A percentile compares a stretch with the other conserved stretches of the same genome.
These are phyloP conservation scores for Metalampra italica DNA, from an alignment of 2,888 invertebrate species.

Conservation along the genomic window DNA sequence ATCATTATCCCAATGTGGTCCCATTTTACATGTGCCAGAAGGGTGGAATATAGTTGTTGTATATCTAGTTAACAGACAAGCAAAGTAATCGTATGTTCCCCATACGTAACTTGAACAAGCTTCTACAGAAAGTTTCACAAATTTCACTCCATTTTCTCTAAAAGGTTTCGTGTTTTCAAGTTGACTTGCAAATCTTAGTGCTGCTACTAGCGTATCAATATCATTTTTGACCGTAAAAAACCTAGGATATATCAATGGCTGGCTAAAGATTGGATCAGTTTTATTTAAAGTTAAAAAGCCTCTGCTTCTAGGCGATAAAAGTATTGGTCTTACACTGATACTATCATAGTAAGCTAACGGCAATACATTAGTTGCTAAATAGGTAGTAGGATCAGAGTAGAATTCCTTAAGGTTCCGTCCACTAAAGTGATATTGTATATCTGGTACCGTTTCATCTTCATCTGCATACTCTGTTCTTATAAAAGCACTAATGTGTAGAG, in stretches of 20 bases:
- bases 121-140: conserved; percentile 75
- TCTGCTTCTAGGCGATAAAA: conserved; percentile 79
- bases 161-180: conserved; percentile 78
- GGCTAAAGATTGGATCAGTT: conserved; percentile 82
- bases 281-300: conserved; percentile 80
- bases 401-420: conserved; percentile 75
- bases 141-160: conserved; percentile 67
- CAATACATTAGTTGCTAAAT: conserved; percentile 53
- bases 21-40: conserved; percentile 62
- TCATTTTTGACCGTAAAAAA: conserved; percentile 81
- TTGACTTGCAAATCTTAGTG: conserved; percentile 75
- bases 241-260: conserved; percentile 84
- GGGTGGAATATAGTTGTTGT: conserved; percentile 75
- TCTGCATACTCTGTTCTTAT: conserved; percentile 75
- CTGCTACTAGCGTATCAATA: conserved; percentile 77
- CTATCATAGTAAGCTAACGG: conserved; percentile 81
- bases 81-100: conserved; percentile 81
- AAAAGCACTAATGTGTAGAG: conserved; percentile 78
- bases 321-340: conserved; percentile 79
- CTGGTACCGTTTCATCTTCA: conserved; percentile 72
- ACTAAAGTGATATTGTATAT: conserved; percentile 82
- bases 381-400: conserved; percentile 72
- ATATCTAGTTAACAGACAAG: conserved; percentile 81
- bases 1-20: conserved; percentile 48
- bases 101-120: conserved; percentile 75